Evolutionary conservation across 2,797 vertebrate genomes (phyloP), one percentile per base, ranked within the genome.

Genomic region (Propithecus deckenii): DNA sequence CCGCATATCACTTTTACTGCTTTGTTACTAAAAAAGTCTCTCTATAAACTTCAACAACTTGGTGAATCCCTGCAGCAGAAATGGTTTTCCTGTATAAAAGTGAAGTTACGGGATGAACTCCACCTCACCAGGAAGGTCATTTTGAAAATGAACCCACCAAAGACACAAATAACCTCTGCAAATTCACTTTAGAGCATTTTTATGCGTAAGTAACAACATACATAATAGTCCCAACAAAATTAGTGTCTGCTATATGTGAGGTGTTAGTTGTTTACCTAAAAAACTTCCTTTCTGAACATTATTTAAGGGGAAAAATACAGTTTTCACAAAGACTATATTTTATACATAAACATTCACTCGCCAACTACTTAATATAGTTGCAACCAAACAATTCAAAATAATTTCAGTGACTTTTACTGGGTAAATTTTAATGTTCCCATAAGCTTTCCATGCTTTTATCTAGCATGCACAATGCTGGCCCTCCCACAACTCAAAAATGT

Each of bases 21-120:
- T 87, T n/a, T 65, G 76, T 12, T 81, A 93, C 84, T 72, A 71
- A 71, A 98, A 95, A 83, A 80, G 57, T 85, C 65, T 91, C 79
- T 88, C 71, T 74, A 89, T 76, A 92, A 97, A 94, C 30, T 85
- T 83, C 67, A 85, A 55, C 79, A 91, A 76, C 57, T 50, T 76
- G 4, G 57, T 83, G 80, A 91, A 78, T 65, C 81, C 86, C 57
- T 72, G 43, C 32, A 78, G 71, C 38, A 94, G 57, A 43, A 87
- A 71, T 10, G 35, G 23, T 71, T 94, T 89, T 76, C 76, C 55
- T 57, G 4, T 43, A 61, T 61, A 59, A 95, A 93, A 92, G 43
- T 86, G 50, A 89, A 85, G 48, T 57, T 46, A 79, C 4, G 23
- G 46, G 35, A 94, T 91, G 57, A 35, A 41, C n/a, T 86, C 79